These are phyloP conservation scores for Athetis lepigone DNA, from an alignment of 2,888 invertebrate genomes.

Conservation along the genomic window DNA sequence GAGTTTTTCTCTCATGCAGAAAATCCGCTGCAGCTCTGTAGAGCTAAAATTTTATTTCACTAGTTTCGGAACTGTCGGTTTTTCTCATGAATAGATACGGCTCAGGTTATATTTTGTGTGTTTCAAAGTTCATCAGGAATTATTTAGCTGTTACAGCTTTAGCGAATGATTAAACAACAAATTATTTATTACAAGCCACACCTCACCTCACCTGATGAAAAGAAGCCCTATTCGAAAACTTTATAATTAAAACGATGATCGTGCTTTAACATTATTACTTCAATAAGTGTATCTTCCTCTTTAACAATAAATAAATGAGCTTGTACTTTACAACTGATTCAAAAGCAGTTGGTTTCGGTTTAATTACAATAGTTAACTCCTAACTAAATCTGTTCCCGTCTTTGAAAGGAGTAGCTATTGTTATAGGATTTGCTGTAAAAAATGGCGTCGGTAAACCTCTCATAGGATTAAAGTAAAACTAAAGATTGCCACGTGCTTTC, in stretches of 20 bases:
- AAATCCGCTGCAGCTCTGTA: conserved; percentile 26
- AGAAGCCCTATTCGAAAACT: no score
- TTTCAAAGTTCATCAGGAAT: neutral
- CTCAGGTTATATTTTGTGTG: neutral
- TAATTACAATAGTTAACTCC: conserved; percentile 45
- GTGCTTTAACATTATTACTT: conserved; percentile 4
- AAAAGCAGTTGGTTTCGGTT: conserved; percentile 39
- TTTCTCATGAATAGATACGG: neutral
- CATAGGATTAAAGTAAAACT: conserved; percentile 18
- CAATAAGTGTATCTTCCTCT: neutral
- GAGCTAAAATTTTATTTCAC: neutral
- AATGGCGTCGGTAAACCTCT: conserved; percentile 18
- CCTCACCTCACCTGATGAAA: no score
- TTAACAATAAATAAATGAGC: conserved; percentile 13
- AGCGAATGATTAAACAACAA: neutral
- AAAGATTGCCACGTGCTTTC: conserved; percentile 24
- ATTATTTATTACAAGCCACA: no score
- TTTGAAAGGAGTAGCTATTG: conserved; percentile 40
- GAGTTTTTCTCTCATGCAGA: conserved; percentile 21
- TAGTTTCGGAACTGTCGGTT: neutral
- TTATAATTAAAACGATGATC: neutral
- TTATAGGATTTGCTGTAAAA: conserved; percentile 26
- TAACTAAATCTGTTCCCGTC: conserved; percentile 40
- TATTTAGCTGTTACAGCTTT: neutral
- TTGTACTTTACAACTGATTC: neutral